A percentile compares a stretch with the other conserved stretches of the same genome.
Evolutionary conservation across 2,113 vertebrate genomes (phyloP).

Genomic region (Tursiops truncatus): DNA sequence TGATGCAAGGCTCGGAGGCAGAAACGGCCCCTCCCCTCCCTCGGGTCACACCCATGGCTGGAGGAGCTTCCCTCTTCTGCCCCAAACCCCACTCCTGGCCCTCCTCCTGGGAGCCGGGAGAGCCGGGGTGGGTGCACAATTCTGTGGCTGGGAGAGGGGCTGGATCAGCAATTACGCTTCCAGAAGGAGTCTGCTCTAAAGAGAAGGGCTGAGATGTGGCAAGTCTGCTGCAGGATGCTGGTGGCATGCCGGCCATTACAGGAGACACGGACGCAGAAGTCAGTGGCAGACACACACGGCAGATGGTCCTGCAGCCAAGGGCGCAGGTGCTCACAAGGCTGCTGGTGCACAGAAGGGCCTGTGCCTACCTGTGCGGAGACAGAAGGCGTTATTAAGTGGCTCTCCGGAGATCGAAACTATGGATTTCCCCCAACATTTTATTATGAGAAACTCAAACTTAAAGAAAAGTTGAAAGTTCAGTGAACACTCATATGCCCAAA

Average conservation of each 20-base stretch:
- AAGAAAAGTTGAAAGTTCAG: background rate
- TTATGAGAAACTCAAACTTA: background rate
- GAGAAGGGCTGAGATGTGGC: background rate
- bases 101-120: background rate
- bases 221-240: too few relatives aligned
- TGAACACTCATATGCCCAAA: background rate
- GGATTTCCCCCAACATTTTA: background rate
- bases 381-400: background rate
- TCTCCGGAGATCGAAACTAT: background rate
- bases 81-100: background rate
- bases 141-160: background rate
- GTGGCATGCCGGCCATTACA: accelerated
- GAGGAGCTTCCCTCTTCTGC: background rate
- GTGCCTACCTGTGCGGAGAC: background rate
- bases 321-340: background rate
- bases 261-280: accelerated
- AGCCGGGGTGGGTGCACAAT: accelerated
- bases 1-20: too few relatives aligned
- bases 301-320: background rate
- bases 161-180: background rate
- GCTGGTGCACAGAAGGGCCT: background rate
- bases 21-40: background rate
- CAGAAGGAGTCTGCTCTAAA: background rate
- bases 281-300: accelerated
- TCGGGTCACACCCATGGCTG: background rate